A percentile compares a stretch with the other conserved stretches of the same genome.
Evolutionary conservation across 2,113 vertebrate species (phyloP).

Genomic region (Eulemur macaco): DNA sequence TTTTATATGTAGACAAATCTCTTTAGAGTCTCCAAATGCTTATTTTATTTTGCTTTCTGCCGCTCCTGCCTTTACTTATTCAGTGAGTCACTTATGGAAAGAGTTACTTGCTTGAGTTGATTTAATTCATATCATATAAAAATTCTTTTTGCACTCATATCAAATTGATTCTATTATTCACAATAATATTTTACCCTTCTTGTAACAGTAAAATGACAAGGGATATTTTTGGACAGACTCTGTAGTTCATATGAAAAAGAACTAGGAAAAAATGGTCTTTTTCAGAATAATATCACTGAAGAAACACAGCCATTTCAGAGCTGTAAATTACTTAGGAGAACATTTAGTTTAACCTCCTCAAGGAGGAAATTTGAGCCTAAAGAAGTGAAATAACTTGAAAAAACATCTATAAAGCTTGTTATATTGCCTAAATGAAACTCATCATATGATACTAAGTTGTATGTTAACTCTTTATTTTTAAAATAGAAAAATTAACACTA

Average conservation of each 20-base stretch:
- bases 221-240: slow-evolving; percentile 64
- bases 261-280: slow-evolving; percentile 21
- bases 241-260: slow-evolving; percentile 51
- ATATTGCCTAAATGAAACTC: not conserved
- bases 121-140: slow-evolving; percentile 73
- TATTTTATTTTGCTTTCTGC: slow-evolving; percentile 52
- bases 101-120: slow-evolving; percentile 61
- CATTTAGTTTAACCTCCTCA: slow-evolving; percentile 6
- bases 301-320: slow-evolving; percentile 23
- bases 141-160: slow-evolving; percentile 65
- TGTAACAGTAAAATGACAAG: slow-evolving; percentile 58
- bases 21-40: slow-evolving; percentile 47
- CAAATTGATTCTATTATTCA: slow-evolving; percentile 66
- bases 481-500: slow-evolving; percentile 24
- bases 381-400: slow-evolving; percentile 11
- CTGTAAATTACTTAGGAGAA: slow-evolving; percentile 41
- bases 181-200: slow-evolving; percentile 64
- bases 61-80: slow-evolving; percentile 50
- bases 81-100: slow-evolving; percentile 50
- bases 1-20: slow-evolving; percentile 38
- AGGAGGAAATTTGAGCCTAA: not conserved
- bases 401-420: not conserved
- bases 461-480: not conserved
- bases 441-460: not conserved
- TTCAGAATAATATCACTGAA: slow-evolving; percentile 42